Conservation (phyloP, 2,797 vertebrate genomes). For the Anisognathus igniventris region DNA sequence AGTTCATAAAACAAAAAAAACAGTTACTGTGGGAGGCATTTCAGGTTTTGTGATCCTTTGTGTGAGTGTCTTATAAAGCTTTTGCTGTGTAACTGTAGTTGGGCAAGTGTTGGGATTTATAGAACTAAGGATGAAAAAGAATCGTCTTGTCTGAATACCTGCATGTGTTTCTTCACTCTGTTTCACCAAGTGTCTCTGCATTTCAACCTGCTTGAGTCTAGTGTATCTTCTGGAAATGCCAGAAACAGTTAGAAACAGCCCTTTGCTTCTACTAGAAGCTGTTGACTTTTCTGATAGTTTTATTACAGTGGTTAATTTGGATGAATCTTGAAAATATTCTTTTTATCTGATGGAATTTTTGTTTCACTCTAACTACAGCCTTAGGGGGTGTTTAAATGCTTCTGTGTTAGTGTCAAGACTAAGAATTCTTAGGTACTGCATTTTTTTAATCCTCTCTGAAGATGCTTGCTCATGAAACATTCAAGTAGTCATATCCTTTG, state of each 20-base stretch:
- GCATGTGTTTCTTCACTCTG: not conserved
- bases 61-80: not conserved
- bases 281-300: not conserved
- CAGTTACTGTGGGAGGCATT: not conserved
- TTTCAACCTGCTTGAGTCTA: not conserved
- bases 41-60: not conserved
- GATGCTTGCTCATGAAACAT: not conserved
- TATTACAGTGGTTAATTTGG: not conserved
- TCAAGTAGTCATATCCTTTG: not conserved
- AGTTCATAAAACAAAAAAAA: not conserved
- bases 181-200: not conserved
- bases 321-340: not conserved
- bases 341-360: not conserved
- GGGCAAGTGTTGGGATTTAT: not conserved
- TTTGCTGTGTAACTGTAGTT: not conserved
- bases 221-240: not conserved
- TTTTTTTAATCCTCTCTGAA: not conserved
- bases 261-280: not conserved
- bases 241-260: not conserved
- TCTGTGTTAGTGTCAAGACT: not conserved
- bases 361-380: not conserved
- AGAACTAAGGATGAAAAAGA: not conserved
- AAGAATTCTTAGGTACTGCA: not conserved
- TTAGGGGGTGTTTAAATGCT: not conserved
- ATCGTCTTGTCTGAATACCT: not conserved